Base-by-base conservation (phyloP, 2,113 vertebrate species). In the Leucopternis melanops region DNA sequence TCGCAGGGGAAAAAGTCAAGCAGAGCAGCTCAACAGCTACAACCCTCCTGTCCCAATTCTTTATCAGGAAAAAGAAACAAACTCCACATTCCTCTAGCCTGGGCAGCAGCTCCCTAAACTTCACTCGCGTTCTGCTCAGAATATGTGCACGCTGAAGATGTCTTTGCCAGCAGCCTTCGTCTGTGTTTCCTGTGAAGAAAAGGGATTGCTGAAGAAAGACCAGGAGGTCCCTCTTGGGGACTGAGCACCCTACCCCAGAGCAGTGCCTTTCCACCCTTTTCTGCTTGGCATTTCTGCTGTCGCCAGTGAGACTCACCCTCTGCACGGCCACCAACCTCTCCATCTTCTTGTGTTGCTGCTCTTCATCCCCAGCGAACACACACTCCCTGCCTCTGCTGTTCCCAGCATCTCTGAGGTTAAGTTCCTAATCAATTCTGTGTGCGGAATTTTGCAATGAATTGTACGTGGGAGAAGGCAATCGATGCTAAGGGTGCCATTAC, bases 131-230 rank as follows among this genome's bases (percentile, higher is more conserved):
- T 63, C 63, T 63, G 44, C 40, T 74, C 61, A n/a, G 36, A 42
- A 17, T 14, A 72, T 0, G 0, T 3, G 29, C n/a, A 71, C n/a
- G 29, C 12, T 27, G 34, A 52, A 45, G 27, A 79, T 4, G 8
- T 13, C 61, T 52, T 88, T 86, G 70, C 47, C 47, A 63, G 52
- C 32, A 72, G 20, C 8, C 25, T 55, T 57, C 21, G 14, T 26
- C 36, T 2, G 1, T 3, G 26, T 10, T 69, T 82, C 16, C 54
- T 7, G 0, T 9, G 15, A 93, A 5, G 5, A 36, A 75, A 82
- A 78, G 14, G 23, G 38, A 47, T 36, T 3, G 2, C 27, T 79
- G 42, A 54, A 73, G 50, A 45, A 78, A 18, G n/a, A 63, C 16
- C 19, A 62, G 29, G 42, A 87, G 15, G 38, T 67, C 21, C 15